These are phyloP conservation scores for Calidris pugnax DNA, from an alignment of 2,113 vertebrate genomes.

Conservation along the genomic window DNA sequence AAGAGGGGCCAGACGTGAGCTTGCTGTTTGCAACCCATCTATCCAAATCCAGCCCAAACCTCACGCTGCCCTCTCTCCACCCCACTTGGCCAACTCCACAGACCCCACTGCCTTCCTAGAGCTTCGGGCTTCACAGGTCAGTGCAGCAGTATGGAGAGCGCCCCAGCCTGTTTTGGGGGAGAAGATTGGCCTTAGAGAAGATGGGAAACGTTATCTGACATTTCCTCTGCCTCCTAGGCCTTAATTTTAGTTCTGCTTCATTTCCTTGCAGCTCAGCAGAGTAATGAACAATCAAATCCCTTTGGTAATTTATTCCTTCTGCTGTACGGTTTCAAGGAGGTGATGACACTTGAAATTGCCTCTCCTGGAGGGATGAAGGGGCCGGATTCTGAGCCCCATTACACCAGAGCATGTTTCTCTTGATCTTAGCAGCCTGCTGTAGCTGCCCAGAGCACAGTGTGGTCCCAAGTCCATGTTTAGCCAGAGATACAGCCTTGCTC, in stretches of 20 bases:
- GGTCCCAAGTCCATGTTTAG: not conserved
- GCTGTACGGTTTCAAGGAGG: not conserved
- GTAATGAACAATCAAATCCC: slow-evolving; percentile 64
- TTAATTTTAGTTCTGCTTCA: slow-evolving; percentile 63
- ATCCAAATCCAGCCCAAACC: not conserved
- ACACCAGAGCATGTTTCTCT: not conserved
- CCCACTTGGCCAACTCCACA: accelerated
- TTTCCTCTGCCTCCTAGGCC: slow-evolving; percentile 26
- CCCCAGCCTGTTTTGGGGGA: not conserved
- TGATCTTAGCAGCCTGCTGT: not conserved
- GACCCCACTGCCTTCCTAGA: not conserved
- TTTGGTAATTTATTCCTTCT: slow-evolving; percentile 62
- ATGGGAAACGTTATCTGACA: not conserved
- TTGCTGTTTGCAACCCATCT: not conserved
- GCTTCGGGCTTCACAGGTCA: not conserved
- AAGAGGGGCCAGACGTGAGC: not conserved
- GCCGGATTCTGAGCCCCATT: not conserved
- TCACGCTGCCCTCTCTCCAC: not conserved
- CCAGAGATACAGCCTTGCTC: not conserved
- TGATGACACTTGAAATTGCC: slow-evolving; percentile 61
- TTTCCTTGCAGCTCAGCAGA: slow-evolving; percentile 52
- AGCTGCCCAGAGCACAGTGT: not conserved
- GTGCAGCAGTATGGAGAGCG: not conserved
- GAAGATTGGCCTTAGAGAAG: not conserved
- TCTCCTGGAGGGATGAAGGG: slow-evolving; percentile 46